These are phyloP conservation scores for Dynastes grantii DNA, from an alignment of 2,888 invertebrate species.

Conservation along the genomic window DNA sequence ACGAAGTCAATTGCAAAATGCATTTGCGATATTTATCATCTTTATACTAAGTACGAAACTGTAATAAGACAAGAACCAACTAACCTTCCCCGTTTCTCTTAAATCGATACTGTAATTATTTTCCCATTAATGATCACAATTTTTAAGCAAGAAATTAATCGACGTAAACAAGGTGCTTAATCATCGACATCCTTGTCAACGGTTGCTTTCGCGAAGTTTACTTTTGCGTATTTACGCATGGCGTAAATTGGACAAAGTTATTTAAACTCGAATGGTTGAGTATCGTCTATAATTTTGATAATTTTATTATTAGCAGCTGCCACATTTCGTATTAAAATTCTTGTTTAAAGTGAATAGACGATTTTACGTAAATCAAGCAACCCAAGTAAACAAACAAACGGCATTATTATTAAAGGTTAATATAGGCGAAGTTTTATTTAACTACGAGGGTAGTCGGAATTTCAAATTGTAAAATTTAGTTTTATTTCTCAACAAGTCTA, in stretches of 20 bases:
- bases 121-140: conserved; percentile 31
- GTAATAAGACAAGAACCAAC: not conserved
- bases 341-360: too few species aligned
- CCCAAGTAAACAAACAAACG: too few species aligned
- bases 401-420: too few species aligned
- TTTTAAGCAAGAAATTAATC: conserved; percentile 28
- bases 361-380: too few species aligned
- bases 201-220: conserved; percentile 20
- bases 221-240: conserved; percentile 1
- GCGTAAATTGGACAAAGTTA: conserved; percentile 8
- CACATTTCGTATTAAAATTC: too few species aligned
- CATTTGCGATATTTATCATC: not conserved
- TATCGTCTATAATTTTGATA: not conserved
- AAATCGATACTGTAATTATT: conserved; percentile 33
- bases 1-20: not conserved
- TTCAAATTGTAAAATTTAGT: too few species aligned
- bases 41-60: not conserved
- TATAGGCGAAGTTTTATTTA: too few species aligned
- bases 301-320: not conserved
- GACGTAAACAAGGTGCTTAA: conserved; percentile 29
- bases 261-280: not conserved
- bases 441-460: too few species aligned
- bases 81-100: not conserved
- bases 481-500: too few species aligned
- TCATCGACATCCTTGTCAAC: conserved; percentile 28